phyloP scores from a whole-genome alignment of 2,888 invertebrate species.

The Patella pellucida region DNA sequence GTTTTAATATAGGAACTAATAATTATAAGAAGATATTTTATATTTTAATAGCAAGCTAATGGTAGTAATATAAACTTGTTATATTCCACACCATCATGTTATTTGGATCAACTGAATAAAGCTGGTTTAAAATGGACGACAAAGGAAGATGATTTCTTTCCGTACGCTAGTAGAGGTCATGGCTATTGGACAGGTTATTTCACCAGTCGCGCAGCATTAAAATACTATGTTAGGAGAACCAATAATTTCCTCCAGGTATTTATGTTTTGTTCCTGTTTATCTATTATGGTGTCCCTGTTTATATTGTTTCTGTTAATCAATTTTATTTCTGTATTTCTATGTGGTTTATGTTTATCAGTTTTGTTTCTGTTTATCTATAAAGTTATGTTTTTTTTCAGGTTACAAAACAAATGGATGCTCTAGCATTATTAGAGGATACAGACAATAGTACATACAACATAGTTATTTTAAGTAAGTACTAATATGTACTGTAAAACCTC shows the following conservation, averaged over 20 bases:
- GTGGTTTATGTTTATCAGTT: neutral
- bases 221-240: slow-evolving; percentile 70
- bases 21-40: neutral
- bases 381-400: slow-evolving; percentile 35
- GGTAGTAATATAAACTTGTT: slow-evolving; percentile 77
- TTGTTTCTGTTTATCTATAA: neutral
- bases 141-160: slow-evolving; percentile 71
- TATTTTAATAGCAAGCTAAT: slow-evolving; percentile 53
- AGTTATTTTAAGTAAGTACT: slow-evolving; percentile 52
- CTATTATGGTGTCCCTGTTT: neutral
- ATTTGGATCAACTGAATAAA: slow-evolving; percentile 74
- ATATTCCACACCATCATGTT: slow-evolving; percentile 76
- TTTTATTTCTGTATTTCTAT: neutral
- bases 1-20: too few species aligned
- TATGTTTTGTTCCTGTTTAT: neutral
- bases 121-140: slow-evolving; percentile 78
- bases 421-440: slow-evolving; percentile 61
- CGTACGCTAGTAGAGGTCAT: slow-evolving; percentile 83
- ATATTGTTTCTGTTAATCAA: too few species aligned
- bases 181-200: slow-evolving; percentile 91
- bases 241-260: slow-evolving; percentile 72
- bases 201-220: slow-evolving; percentile 73
- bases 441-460: slow-evolving; percentile 70
- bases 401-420: slow-evolving; percentile 66
- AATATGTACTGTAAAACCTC: neutral